Evolutionary conservation across 2,113 vertebrate species (phyloP), one percentile per base, ranked within the genome.

Genomic region (Periophthalmus modestus): DNA sequence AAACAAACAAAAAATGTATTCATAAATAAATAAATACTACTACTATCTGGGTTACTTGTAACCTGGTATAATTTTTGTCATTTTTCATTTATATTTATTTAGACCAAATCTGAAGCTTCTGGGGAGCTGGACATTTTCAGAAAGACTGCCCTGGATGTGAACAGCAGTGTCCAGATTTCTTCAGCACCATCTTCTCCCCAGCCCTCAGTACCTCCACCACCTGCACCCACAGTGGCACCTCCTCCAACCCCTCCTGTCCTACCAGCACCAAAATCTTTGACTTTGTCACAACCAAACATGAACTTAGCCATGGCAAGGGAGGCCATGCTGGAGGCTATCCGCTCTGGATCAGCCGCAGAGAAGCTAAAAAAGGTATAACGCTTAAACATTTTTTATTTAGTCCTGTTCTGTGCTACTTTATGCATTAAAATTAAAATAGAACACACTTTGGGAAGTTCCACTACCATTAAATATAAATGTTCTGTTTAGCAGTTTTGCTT

Each of bases 251-350:
- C 82, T 0, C 67, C 81, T 58, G 75, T 80, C 78, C 39, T 87
- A 83, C 21, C 80, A 34, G 83, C 57, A 52, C 70, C 5, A 3
- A 85, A 75, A 70, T 79, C 28, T 28, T 82, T 55, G 69, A 36
- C 75, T 73, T 71, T 78, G 81, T 71, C 4, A 52, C 7, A 1
- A 69, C 87, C 47, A 43, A 73, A 79, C 4, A 0, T 57, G 71
- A 92, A 89, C 78, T 63, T 91, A 7, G 86, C 24, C 50, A 81
- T 92, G 3, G 89, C 94, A 66, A 92, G 96, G 69, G 92, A 95
- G 80, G 96, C 95, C 36, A 83, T 99, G 46, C 63, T 99, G 94
- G 96, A 98, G 18, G 96, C 96, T 28, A 99, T 99, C 78, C 96
- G 96, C 69, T 96, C 96, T 0, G 96, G 97, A 71, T 88, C 93